Evolutionary conservation across 2,888 invertebrate species (phyloP).

Genomic region (Hyposoter didymator): DNA sequence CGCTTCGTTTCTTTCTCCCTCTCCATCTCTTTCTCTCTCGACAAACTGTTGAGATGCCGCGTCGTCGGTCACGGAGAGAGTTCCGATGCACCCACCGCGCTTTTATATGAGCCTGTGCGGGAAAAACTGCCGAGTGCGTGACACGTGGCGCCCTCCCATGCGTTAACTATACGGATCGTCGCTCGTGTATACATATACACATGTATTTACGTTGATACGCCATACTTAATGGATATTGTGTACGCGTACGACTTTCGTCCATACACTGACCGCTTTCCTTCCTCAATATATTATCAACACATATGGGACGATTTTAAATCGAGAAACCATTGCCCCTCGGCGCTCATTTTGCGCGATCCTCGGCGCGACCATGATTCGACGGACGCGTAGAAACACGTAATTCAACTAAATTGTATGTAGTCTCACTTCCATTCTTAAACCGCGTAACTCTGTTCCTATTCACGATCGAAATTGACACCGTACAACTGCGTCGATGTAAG

Average conservation of each 20-base stretch:
- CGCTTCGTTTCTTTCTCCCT: conserved; percentile 23
- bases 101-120: conserved; percentile 65
- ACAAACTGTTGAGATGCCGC: conserved; percentile 59
- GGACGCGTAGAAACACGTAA: conserved; percentile 28
- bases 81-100: conserved; percentile 70
- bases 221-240: conserved; percentile 1
- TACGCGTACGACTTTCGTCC: conserved; percentile 20
- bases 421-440: neutral
- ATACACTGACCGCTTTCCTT: conserved; percentile 21
- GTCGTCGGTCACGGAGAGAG: conserved; percentile 48
- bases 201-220: conserved; percentile 11
- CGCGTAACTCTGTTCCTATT: neutral
- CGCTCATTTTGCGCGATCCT: conserved; percentile 34
- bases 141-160: conserved; percentile 81
- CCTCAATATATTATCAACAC: conserved; percentile 29
- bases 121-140: conserved; percentile 72
- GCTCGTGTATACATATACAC: neutral
- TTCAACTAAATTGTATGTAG: neutral
- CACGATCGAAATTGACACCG: neutral
- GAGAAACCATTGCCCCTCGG: conserved; percentile 48
- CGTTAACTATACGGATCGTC: conserved; percentile 61
- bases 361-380: conserved; percentile 51
- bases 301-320: conserved; percentile 49
- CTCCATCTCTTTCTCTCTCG: conserved; percentile 35
- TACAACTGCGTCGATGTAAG: neutral